phyloP scores from a whole-genome alignment of 2,888 invertebrate species.

The Agelastica alni region DNA sequence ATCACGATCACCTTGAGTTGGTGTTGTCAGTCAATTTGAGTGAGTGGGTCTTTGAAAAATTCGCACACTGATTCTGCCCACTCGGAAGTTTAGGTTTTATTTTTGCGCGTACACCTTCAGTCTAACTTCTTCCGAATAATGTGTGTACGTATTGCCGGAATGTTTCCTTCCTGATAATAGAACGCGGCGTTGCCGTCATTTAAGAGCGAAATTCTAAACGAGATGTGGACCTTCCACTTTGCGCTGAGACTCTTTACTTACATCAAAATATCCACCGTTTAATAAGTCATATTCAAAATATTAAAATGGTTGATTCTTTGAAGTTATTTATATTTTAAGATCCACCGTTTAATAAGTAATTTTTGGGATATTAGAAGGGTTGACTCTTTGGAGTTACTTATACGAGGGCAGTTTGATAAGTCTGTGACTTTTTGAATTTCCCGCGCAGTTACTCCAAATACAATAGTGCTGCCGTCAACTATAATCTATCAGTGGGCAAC shows the following conservation, averaged over 20 bases:
- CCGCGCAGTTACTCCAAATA: too few relatives aligned
- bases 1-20: constrained; percentile 16
- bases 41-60: constrained; percentile 24
- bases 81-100: constrained; percentile 30
- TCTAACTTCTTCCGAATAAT: constrained; percentile 11
- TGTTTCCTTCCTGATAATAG: constrained; percentile 31
- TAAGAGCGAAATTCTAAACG: neutral
- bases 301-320: too few relatives aligned
- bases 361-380: too few relatives aligned
- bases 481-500: too few relatives aligned
- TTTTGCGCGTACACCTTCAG: constrained; percentile 24
- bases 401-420: too few relatives aligned
- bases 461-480: too few relatives aligned
- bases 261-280: too few relatives aligned
- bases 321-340: neutral
- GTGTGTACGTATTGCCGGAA: neutral
- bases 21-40: constrained; percentile 11
- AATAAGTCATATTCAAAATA: too few relatives aligned
- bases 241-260: too few relatives aligned
- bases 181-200: constrained; percentile 1
- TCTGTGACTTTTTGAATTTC: too few relatives aligned
- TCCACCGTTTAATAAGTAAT: neutral
- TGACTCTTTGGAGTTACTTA: too few relatives aligned
- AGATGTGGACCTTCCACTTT: neutral
- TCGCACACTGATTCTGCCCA: constrained; percentile 30